Evolutionary conservation across 2,113 vertebrate species (phyloP).

Genomic region (Odontesthes bonariensis): DNA sequence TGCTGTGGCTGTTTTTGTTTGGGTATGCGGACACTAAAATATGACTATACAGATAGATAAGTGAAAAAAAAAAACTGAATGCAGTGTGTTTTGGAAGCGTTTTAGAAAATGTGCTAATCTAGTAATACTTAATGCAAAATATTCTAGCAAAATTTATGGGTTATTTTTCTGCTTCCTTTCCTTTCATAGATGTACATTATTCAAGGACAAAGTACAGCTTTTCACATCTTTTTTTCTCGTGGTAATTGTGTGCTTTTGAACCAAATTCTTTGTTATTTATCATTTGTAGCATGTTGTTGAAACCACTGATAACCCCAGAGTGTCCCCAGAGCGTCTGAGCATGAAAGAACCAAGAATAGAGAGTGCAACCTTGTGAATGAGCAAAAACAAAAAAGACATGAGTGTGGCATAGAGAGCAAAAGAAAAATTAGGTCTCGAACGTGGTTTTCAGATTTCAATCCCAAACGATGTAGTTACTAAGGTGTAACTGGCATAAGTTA

Average conservation of each 20-base stretch:
- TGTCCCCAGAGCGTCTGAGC: conserved; percentile 18
- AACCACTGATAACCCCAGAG: conserved; percentile 5
- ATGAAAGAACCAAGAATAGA: conserved; percentile 15
- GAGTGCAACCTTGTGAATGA: background rate
- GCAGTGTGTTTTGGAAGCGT: conserved; percentile 6
- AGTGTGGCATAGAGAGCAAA: background rate
- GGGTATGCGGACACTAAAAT: conserved; percentile 32
- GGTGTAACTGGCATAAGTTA: conserved; percentile 65
- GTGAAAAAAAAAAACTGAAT: conserved; percentile 44
- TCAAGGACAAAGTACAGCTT: conserved; percentile 10
- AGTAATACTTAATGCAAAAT: too few species aligned
- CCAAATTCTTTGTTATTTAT: conserved; percentile 25
- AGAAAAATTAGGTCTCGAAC: conserved; percentile 38
- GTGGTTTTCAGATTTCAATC: conserved; percentile 67
- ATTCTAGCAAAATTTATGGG: background rate
- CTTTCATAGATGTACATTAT: background rate
- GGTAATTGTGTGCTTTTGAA: conserved; percentile 38
- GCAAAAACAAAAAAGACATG: background rate
- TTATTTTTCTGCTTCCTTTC: background rate
- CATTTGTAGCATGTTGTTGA: conserved; percentile 15
- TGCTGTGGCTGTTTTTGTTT: conserved; percentile 34
- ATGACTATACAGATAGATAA: conserved; percentile 44
- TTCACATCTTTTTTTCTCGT: conserved; percentile 17
- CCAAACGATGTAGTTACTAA: conserved; percentile 55
- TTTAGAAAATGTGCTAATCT: conserved; percentile 24